Conservation (phyloP, 2,888 invertebrate species). For the Dryobotodes eremita region DNA sequence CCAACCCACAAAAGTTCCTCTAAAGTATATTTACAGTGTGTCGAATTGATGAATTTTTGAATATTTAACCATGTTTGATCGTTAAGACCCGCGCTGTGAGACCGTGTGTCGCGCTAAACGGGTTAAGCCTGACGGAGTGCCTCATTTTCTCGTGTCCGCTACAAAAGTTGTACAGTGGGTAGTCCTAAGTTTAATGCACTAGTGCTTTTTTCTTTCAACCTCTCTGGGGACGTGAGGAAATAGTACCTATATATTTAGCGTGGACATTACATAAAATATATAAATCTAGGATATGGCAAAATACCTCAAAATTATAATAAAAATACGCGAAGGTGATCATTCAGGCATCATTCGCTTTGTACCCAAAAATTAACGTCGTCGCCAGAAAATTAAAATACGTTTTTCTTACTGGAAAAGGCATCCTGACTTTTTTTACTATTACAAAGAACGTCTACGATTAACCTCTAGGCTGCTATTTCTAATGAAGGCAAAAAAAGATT, state of each 20-base stretch:
- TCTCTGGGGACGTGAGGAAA: neutral
- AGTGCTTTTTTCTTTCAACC: neutral
- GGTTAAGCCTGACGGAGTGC: constrained; percentile 13
- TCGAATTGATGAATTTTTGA: constrained; percentile 49
- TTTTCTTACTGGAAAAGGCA: neutral
- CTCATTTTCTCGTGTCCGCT: constrained; percentile 10
- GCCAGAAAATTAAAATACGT: neutral
- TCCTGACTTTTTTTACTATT: neutral
- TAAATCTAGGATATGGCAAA: neutral
- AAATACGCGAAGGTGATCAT: neutral
- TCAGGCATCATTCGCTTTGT: neutral
- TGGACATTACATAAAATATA: too few species aligned
- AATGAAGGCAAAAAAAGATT: too few species aligned
- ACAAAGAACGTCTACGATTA: neutral
- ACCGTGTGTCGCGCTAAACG: constrained; percentile 11
- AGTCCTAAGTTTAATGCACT: constrained; percentile 1
- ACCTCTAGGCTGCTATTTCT: neutral
- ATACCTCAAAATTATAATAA: neutral
- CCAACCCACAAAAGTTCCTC: neutral
- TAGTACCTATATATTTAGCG: neutral
- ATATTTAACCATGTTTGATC: constrained; percentile 53
- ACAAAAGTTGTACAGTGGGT: neutral
- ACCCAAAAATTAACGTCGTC: too few species aligned
- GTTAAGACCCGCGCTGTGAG: constrained; percentile 23
- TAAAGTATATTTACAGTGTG: constrained; percentile 30